phyloP scores from a whole-genome alignment of 2,888 invertebrate species.

The Fissipunctia ypsillon region DNA sequence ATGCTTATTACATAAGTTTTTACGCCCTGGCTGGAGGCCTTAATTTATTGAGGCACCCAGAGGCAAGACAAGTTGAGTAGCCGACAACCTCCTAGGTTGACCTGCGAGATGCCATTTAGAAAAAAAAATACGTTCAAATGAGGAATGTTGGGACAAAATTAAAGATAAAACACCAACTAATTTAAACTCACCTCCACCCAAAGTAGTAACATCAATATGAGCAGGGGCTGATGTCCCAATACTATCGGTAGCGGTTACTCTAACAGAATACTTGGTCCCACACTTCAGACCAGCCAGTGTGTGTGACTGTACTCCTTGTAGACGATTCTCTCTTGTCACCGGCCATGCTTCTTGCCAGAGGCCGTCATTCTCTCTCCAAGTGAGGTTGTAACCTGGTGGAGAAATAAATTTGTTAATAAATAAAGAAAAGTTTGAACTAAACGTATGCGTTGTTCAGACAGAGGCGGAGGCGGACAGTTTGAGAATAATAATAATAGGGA shows the following conservation, averaged over 20 bases:
- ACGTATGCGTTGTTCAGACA: not conserved
- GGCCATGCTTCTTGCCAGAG: slow-evolving; percentile 91
- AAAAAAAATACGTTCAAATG: too few relatives aligned
- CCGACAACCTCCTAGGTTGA: too few relatives aligned
- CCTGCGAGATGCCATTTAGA: too few relatives aligned
- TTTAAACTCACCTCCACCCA: slow-evolving; percentile 88
- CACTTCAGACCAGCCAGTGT: slow-evolving; percentile 94
- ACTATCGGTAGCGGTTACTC: slow-evolving; percentile 94
- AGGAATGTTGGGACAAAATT: too few relatives aligned
- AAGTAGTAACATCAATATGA: slow-evolving; percentile 90
- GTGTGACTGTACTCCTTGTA: slow-evolving; percentile 91
- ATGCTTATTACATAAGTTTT: too few relatives aligned
- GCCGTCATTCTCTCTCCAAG: slow-evolving; percentile 88
- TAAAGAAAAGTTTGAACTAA: not conserved
- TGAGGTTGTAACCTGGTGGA: slow-evolving; percentile 86
- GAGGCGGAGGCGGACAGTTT: not conserved
- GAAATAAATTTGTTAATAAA: not conserved
- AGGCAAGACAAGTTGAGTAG: too few relatives aligned
- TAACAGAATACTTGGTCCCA: slow-evolving; percentile 95
- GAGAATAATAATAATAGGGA: not conserved
- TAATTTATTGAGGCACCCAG: too few relatives aligned
- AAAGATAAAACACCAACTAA: not conserved
- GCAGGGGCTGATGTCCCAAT: slow-evolving; percentile 94
- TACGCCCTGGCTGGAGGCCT: too few relatives aligned
- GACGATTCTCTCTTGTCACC: slow-evolving; percentile 90